Evolutionary conservation across 2,113 vertebrate species (phyloP).

Genomic region (Phrynocephalus versicolor): DNA sequence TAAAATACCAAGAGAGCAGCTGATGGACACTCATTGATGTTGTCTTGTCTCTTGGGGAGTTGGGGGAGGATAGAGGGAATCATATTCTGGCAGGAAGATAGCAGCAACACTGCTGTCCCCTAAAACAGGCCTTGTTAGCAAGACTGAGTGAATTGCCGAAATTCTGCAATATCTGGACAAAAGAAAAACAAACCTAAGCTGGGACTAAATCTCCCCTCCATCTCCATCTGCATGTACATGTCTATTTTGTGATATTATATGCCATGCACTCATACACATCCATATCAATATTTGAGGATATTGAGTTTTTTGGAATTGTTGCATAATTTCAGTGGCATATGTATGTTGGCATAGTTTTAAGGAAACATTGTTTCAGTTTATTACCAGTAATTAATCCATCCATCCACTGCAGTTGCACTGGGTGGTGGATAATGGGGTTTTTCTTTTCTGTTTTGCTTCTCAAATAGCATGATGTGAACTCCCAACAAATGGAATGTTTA

Average conservation of each 20-base stretch:
- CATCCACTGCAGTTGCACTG: neutral
- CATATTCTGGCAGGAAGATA: neutral
- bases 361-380: neutral
- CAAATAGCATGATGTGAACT: neutral
- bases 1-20: constrained; percentile 14
- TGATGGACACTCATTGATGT: constrained; percentile 19
- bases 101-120: neutral
- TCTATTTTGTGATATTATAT: neutral
- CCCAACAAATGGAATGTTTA: neutral
- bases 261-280: neutral
- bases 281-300: neutral
- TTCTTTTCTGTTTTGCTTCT: too few relatives aligned
- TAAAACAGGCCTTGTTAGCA: neutral
- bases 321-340: neutral
- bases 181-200: neutral
- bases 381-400: neutral
- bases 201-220: too few relatives aligned
- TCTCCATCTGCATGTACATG: neutral
- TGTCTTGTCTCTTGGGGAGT: neutral
- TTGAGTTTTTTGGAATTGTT: neutral
- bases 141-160: too few relatives aligned
- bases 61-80: neutral
- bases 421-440: too few relatives aligned
- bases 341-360: too few relatives aligned
- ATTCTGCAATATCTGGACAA: neutral